A percentile compares a stretch with the other conserved stretches of the same genome.
Evolutionary conservation across 1,140 invertebrate genomes (phyloP).

Genomic region (Musca vetustissima): DNA sequence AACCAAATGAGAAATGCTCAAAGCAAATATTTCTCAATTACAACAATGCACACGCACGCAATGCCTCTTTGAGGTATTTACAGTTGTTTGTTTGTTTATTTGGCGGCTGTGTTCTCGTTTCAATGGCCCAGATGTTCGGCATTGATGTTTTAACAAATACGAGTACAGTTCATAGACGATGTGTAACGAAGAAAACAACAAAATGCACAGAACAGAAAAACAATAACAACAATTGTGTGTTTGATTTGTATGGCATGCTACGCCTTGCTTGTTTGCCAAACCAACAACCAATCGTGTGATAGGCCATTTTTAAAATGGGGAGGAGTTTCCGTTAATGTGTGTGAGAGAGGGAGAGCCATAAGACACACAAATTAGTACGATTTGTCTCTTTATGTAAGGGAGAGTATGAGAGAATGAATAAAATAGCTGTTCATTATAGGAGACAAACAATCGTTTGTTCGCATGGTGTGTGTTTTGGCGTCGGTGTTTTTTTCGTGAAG

Average conservation of each 20-base stretch:
- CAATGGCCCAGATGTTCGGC: neutral
- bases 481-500: neutral
- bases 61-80: too few species aligned
- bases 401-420: neutral
- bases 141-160: constrained; percentile 1
- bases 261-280: neutral
- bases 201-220: constrained; percentile 19
- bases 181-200: constrained; percentile 5
- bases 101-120: too few species aligned
- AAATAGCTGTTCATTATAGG: neutral
- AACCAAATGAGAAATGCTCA: too few species aligned
- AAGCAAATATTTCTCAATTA: too few species aligned
- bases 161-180: constrained; percentile 1
- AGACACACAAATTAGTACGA: neutral
- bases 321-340: constrained; percentile 8
- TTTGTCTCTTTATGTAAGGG: neutral
- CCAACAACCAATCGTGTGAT: constrained; percentile 25
- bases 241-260: constrained; percentile 2
- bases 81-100: too few species aligned
- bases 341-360: neutral
- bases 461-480: neutral
- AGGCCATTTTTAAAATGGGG: constrained; percentile 34
- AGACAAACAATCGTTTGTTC: neutral
- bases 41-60: too few species aligned
- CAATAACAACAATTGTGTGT: neutral